Conservation (phyloP, 1,140 invertebrate genomes). For the Nymphalis io region DNA sequence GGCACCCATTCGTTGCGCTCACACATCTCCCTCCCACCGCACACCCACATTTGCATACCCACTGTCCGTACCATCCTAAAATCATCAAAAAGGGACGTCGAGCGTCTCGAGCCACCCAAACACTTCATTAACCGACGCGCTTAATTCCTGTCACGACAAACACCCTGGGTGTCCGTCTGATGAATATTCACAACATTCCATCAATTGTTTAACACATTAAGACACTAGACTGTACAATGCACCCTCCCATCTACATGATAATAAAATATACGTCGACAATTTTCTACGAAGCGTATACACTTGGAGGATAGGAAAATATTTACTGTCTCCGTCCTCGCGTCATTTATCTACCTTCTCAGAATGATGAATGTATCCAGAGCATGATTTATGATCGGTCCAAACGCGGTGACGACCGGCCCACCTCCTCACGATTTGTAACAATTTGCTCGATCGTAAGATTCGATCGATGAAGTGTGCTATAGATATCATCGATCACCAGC, state of each 20-base stretch:
- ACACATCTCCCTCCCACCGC: slow-evolving; percentile 69
- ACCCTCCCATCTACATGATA: slow-evolving; percentile 65
- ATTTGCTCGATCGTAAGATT: slow-evolving; percentile 79
- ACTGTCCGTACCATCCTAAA: slow-evolving; percentile 68
- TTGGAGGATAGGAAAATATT: slow-evolving; percentile 72
- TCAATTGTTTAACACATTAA: slow-evolving; percentile 77
- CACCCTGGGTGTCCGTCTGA: slow-evolving; percentile 75
- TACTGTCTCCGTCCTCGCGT: slow-evolving; percentile 73
- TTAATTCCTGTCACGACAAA: slow-evolving; percentile 76
- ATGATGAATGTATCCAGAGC: slow-evolving; percentile 75
- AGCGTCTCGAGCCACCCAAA: slow-evolving; percentile 72
- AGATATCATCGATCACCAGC: slow-evolving; percentile 74
- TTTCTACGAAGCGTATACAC: slow-evolving; percentile 67
- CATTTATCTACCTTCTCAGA: slow-evolving; percentile 79
- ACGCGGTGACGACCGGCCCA: slow-evolving; percentile 76
- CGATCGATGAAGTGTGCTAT: slow-evolving; percentile 74
- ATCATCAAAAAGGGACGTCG: slow-evolving; percentile 69
- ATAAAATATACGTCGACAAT: slow-evolving; percentile 64
- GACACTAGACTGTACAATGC: slow-evolving; percentile 62
- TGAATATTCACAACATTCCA: slow-evolving; percentile 78
- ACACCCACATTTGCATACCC: slow-evolving; percentile 77
- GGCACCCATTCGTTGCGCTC: slow-evolving; percentile 75
- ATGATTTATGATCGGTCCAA: slow-evolving; percentile 76
- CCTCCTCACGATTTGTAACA: slow-evolving; percentile 79
- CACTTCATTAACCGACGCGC: slow-evolving; percentile 63